These are phyloP conservation scores for Cristatella mucedo DNA, from an alignment of 2,888 invertebrate genomes.

Conservation along the genomic window DNA sequence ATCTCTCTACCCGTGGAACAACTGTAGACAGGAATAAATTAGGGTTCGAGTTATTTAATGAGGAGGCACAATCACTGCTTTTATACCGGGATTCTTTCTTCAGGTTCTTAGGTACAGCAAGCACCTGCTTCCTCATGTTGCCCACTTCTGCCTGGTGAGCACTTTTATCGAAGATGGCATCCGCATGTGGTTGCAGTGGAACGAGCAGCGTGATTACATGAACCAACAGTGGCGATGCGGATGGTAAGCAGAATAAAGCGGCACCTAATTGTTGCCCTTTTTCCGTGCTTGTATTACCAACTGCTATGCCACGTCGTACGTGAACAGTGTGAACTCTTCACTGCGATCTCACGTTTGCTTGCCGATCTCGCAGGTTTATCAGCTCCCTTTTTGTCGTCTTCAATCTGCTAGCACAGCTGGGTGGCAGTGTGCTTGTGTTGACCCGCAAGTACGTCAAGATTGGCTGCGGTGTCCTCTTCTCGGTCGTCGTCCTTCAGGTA, in stretches of 20 bases:
- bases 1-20: no score
- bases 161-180: slow-evolving; percentile 98
- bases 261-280: no score
- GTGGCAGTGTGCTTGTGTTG: slow-evolving; percentile 90
- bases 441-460: slow-evolving; percentile 68
- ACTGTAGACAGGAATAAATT: no score
- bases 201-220: slow-evolving; percentile 91
- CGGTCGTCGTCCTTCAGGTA: slow-evolving; percentile 88
- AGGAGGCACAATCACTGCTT: no score
- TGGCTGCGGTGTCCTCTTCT: slow-evolving; percentile 62
- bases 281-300: no score
- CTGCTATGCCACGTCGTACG: no score
- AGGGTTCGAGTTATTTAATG: no score
- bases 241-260: no score
- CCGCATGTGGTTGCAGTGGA: slow-evolving; percentile 98
- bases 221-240: slow-evolving; percentile 94
- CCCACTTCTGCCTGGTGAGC: slow-evolving; percentile 85
- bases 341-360: no score
- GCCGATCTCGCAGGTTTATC: slow-evolving; percentile 48
- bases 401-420: slow-evolving; percentile 86
- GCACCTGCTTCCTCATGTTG: slow-evolving; percentile 74
- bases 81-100: no score
- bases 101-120: slow-evolving; percentile 84
- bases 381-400: slow-evolving; percentile 85
- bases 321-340: no score